Percentiles rank a stretch among this genome's conserved stretches.
Conservation (phyloP, 2,797 vertebrate genomes). For the Anguilla marmorata region DNA sequence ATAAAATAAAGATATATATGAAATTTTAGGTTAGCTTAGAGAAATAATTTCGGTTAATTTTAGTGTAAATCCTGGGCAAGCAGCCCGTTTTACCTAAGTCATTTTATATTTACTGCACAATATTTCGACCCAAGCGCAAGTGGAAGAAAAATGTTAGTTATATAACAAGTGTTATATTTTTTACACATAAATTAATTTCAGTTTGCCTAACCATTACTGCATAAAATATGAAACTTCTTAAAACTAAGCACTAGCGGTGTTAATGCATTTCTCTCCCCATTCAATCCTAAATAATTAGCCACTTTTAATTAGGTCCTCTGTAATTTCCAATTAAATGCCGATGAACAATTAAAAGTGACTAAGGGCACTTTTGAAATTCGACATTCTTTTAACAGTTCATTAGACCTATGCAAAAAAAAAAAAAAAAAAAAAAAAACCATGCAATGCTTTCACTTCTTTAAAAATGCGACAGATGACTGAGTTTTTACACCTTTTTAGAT, state of each 20-base stretch:
- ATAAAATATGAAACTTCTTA: neutral
- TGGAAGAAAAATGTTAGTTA: neutral
- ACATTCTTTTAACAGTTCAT: constrained; percentile 83
- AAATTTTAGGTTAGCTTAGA: neutral
- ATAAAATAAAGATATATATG: neutral
- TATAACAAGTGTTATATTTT: neutral
- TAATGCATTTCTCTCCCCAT: constrained; percentile 1
- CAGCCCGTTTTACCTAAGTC: neutral
- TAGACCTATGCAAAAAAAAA: constrained; percentile 75
- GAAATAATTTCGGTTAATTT: neutral
- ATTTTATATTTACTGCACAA: neutral
- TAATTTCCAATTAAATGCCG: constrained; percentile 86
- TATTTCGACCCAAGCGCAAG: neutral
- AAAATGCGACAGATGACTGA: constrained; percentile 77
- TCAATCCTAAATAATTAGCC: constrained; percentile 60
- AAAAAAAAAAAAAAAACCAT: constrained; percentile 51
- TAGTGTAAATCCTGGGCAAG: neutral
- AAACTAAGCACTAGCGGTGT: neutral
- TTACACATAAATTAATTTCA: constrained; percentile 1
- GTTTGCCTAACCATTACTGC: neutral
- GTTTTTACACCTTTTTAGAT: constrained; percentile 85
- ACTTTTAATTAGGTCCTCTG: constrained; percentile 72
- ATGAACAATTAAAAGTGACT: constrained; percentile 85
- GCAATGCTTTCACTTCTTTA: constrained; percentile 75
- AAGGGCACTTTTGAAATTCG: constrained; percentile 81